A percentile compares a stretch with the other conserved stretches of the same genome.
These are phyloP conservation scores for Megalops cyprinoides DNA, from an alignment of 2,797 vertebrate genomes.

Conservation along the genomic window DNA sequence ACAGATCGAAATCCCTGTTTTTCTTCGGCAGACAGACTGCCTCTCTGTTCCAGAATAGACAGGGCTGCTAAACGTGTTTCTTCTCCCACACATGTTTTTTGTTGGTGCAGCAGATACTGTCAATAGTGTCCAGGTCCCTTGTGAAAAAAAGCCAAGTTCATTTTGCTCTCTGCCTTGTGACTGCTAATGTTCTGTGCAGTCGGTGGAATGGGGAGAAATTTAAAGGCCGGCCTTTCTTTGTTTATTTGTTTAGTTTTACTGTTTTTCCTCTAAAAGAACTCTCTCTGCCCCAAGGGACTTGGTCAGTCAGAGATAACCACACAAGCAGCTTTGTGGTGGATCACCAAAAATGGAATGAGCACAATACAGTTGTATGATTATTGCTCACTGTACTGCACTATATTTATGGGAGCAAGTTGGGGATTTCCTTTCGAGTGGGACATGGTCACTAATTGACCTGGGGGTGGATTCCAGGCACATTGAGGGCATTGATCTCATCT, in stretches of 20 bases:
- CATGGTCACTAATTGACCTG: conserved; percentile 15
- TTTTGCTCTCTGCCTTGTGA: conserved; percentile 13
- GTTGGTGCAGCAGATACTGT: conserved; percentile 11
- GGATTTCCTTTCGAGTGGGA: conserved; percentile 10
- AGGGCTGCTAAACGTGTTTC: conserved; percentile 58
- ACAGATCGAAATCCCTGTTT: conserved; percentile 69
- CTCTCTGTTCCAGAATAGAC: conserved; percentile 61
- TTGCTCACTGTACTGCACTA: conserved; percentile 10
- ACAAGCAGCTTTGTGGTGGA: background rate
- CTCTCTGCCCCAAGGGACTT: background rate
- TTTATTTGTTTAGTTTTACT: conserved; percentile 23
- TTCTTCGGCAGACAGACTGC: conserved; percentile 42
- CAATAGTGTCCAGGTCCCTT: background rate
- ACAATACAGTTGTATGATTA: background rate
- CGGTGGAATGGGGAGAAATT: conserved; percentile 5
- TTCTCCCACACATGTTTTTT: conserved; percentile 12
- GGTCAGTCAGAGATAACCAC: conserved; percentile 5
- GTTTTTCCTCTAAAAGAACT: conserved; percentile 13
- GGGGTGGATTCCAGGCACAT: background rate
- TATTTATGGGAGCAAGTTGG: conserved; percentile 3
- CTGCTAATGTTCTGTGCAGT: conserved; percentile 22
- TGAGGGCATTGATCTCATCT: conserved; percentile 28
- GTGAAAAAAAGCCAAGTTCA: conserved; percentile 10
- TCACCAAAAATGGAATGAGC: conserved; percentile 9
- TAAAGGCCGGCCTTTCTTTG: background rate